Percentiles rank a stretch among this genome's conserved stretches.
phyloP scores from a whole-genome alignment of 2,113 vertebrate genomes.

The Microtus pennsylvanicus region DNA sequence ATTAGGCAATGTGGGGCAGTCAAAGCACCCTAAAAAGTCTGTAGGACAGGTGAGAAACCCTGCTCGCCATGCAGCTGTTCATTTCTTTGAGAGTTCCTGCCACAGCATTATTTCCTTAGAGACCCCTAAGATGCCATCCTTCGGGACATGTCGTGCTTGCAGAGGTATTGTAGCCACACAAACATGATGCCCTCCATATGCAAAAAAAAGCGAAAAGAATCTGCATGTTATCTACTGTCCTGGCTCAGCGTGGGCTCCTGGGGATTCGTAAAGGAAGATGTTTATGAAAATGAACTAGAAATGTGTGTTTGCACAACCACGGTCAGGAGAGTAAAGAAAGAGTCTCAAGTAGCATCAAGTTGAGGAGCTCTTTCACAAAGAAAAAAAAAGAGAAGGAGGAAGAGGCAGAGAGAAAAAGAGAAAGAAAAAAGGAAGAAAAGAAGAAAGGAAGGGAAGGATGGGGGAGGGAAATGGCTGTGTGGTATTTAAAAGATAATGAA shows the following conservation, averaged over 20 bases:
- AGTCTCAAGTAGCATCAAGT: fast-evolving
- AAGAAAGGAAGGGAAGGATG: background rate
- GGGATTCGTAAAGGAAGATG: background rate
- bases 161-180: background rate
- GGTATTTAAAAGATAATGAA: background rate
- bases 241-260: fast-evolving
- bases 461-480: background rate
- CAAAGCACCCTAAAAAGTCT: background rate
- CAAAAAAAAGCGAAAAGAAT: fast-evolving
- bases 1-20: fast-evolving
- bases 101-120: background rate
- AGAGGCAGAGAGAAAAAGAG: background rate
- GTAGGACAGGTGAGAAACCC: too few species aligned
- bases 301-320: background rate
- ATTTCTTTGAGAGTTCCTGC: background rate
- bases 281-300: background rate
- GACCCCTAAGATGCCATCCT: background rate
- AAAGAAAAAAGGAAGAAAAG: too few species aligned
- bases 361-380: background rate
- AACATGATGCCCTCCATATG: fast-evolving
- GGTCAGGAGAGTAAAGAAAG: background rate
- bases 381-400: too few species aligned
- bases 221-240: fast-evolving
- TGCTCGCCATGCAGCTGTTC: fast-evolving
- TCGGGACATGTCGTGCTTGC: too few species aligned